These are phyloP conservation scores for Rhopalosiphum nymphaeae DNA, from an alignment of 2,888 invertebrate genomes.

Conservation along the genomic window DNA sequence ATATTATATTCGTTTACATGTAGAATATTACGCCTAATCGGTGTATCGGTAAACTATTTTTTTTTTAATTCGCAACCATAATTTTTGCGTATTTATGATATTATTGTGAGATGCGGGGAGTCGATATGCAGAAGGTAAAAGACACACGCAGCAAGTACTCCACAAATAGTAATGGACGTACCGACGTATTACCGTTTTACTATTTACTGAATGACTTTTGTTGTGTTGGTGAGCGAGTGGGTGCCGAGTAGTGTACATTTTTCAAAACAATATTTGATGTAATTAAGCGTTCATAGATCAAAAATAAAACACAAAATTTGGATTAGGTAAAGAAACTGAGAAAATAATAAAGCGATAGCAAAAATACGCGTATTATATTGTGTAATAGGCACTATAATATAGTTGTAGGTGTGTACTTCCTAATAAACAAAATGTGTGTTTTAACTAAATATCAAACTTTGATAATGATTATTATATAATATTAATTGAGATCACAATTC, in stretches of 20 bases:
- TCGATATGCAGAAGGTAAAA: neutral
- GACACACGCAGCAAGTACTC: neutral
- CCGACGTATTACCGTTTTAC: neutral
- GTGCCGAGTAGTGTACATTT: neutral
- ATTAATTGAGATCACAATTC: neutral
- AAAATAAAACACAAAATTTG: neutral
- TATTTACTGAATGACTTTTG: neutral
- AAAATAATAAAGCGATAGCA: neutral
- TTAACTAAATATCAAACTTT: neutral
- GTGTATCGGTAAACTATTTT: neutral
- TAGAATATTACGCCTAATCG: neutral
- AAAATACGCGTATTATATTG: neutral
- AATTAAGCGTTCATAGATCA: neutral
- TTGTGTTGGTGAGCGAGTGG: neutral
- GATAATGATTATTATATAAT: neutral
- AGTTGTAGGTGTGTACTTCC: no score
- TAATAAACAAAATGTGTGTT: neutral
- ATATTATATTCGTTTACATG: constrained; percentile 15
- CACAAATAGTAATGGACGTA: neutral
- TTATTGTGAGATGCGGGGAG: neutral
- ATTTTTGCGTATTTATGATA: neutral
- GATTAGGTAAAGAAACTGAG: neutral
- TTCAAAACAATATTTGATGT: neutral
- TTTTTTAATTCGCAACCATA: neutral
- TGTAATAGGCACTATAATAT: neutral